phyloP scores from a whole-genome alignment of 2,888 invertebrate species.

The Electrophaes corylata region DNA sequence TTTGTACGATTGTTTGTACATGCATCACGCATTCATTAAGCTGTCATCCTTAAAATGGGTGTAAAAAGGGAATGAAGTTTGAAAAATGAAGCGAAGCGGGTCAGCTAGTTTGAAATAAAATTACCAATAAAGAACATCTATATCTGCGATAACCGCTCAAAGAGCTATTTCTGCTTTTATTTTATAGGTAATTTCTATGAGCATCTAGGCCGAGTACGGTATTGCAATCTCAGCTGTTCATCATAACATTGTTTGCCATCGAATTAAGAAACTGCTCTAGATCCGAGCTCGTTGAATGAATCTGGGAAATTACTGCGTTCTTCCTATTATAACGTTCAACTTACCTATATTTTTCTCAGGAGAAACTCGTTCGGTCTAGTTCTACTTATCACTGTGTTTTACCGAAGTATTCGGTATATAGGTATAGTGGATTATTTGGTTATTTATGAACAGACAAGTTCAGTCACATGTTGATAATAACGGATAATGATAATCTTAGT shows the following conservation, averaged over 20 bases:
- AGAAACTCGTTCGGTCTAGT: slow-evolving; percentile 64
- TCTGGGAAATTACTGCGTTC: slow-evolving; percentile 72
- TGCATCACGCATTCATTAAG: no score
- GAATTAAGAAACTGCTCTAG: slow-evolving; percentile 69
- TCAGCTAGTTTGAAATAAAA: neutral
- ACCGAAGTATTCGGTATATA: no score
- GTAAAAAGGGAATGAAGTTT: no score
- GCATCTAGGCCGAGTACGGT: slow-evolving; percentile 65
- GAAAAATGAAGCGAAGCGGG: no score
- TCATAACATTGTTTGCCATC: slow-evolving; percentile 59
- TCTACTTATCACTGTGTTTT: slow-evolving; percentile 51
- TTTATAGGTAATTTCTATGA: slow-evolving; percentile 42
- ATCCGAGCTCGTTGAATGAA: slow-evolving; percentile 64
- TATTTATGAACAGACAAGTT: no score
- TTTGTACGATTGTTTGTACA: no score
- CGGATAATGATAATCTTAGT: no score
- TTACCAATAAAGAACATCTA: neutral
- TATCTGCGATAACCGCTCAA: neutral
- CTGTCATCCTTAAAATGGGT: no score
- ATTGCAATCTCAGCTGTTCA: slow-evolving; percentile 51
- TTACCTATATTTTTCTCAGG: slow-evolving; percentile 62
- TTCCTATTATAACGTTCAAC: slow-evolving; percentile 62
- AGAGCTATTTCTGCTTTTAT: neutral
- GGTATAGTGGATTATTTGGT: no score
- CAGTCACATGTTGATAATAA: no score